Evolutionary conservation across 2,113 vertebrate species (phyloP).

Genomic region (Oryzias curvinotus): DNA sequence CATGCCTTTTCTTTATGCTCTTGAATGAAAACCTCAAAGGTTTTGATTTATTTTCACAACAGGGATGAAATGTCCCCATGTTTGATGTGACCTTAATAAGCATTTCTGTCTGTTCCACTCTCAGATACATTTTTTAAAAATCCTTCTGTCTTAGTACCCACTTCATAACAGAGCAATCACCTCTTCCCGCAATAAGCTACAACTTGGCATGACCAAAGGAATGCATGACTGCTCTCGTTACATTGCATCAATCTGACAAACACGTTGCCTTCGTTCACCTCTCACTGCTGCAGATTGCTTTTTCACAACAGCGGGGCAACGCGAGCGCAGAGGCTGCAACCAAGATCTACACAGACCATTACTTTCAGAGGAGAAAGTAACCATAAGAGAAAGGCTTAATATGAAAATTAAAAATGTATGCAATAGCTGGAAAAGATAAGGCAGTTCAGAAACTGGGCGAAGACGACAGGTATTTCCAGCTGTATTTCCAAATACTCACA

Average conservation of each 20-base stretch:
- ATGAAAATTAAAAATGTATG: neutral
- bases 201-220: slow-evolving; percentile 26
- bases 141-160: slow-evolving; percentile 8
- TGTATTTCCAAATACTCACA: too few relatives aligned
- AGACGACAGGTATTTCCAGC: too few relatives aligned
- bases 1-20: slow-evolving; percentile 13
- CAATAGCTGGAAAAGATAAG: too few relatives aligned
- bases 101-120: too few relatives aligned
- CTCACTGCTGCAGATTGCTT: slow-evolving; percentile 8
- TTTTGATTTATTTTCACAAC: too few relatives aligned
- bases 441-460: too few relatives aligned
- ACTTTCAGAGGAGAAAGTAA: neutral
- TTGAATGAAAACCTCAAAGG: slow-evolving; percentile 2
- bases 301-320: neutral
- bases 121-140: neutral
- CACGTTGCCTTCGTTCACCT: slow-evolving; percentile 26
- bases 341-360: neutral
- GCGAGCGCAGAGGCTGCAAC: neutral
- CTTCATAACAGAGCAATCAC: slow-evolving; percentile 26
- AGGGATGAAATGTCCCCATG: too few relatives aligned
- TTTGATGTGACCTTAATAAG: too few relatives aligned
- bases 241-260: slow-evolving; percentile 18
- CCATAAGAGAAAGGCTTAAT: neutral
- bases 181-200: slow-evolving; percentile 39
- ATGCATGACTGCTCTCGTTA: slow-evolving; percentile 35